Evolutionary conservation across 2,888 invertebrate species (phyloP).

Genomic region (Elmis aenea): DNA sequence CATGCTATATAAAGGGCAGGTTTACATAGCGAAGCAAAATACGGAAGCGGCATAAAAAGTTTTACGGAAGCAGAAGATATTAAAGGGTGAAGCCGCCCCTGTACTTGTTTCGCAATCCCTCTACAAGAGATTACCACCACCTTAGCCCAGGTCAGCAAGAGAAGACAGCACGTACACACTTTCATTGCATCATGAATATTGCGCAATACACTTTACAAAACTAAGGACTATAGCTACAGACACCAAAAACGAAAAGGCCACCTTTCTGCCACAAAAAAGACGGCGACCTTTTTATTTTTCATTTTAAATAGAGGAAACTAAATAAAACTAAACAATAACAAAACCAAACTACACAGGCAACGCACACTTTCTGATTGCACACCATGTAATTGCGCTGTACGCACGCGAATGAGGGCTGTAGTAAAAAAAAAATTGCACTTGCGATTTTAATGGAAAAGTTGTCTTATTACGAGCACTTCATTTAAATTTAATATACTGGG

Average conservation of each 20-base stretch:
- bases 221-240: slow-evolving; percentile 26
- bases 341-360: slow-evolving; percentile 18
- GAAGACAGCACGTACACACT: slow-evolving; percentile 34
- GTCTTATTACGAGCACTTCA: too few relatives aligned
- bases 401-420: too few relatives aligned
- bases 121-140: slow-evolving; percentile 25
- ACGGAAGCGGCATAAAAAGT: slow-evolving; percentile 22
- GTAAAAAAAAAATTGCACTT: too few relatives aligned
- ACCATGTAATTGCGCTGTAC: too few relatives aligned
- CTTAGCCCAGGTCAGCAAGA: slow-evolving; percentile 25
- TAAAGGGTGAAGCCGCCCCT: slow-evolving; percentile 21
- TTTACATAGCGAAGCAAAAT: slow-evolving; percentile 25
- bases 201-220: slow-evolving; percentile 32
- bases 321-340: slow-evolving; percentile 12
- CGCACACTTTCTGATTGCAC: slow-evolving; percentile 3
- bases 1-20: slow-evolving; percentile 30
- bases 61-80: slow-evolving; percentile 16
- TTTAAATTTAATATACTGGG: too few relatives aligned
- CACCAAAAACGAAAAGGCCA: slow-evolving; percentile 12
- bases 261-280: too few relatives aligned
- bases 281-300: too few relatives aligned
- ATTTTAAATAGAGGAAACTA: too few relatives aligned
- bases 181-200: slow-evolving; percentile 44
- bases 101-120: slow-evolving; percentile 24
- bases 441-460: too few relatives aligned